Evolutionary conservation across 2,888 invertebrate species (phyloP), one percentile per base, ranked within the genome.

Genomic region (Neria commutata): DNA sequence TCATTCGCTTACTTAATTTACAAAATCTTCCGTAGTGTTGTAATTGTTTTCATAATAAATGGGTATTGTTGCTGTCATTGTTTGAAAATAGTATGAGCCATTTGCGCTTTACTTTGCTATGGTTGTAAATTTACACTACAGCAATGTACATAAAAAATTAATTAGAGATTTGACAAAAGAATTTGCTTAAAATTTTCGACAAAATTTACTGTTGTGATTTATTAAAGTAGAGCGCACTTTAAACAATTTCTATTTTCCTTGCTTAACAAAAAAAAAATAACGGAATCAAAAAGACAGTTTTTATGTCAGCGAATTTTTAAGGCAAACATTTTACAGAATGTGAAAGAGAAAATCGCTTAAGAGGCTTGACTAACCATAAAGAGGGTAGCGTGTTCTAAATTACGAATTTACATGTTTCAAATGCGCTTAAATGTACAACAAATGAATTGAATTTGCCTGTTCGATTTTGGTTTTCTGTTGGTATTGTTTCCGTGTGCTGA

Each of bases 351-450:
- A 37, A 3, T n/a, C n/a, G n/a, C n/a, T n/a, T n/a, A n/a, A n/a
- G n/a, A n/a, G n/a, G n/a, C n/a, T n/a, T n/a, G n/a, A n/a, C n/a
- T n/a, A n/a, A n/a, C n/a, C n/a, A n/a, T n/a, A n/a, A n/a, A n/a
- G 29, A 29, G 11, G 11, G 5, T 5, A 37, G 37, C 37, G n/a
- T n/a, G n/a, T n/a, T 37, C n/a, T 14, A 5, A 37, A 37, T 37
- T 37, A 37, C n/a, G n/a, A 29, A 37, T 37, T 37, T 37, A 37
- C 5, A 37, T 58, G 54, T 50, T 57, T 50, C 49, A 50, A 58
- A 58, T 54, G 45, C 29, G 58, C 58, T 58, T 58, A 58, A 58
- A 58, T 58, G 49, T 58, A 58, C 50, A 54, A 58, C 48, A 58
- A 58, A 40, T 47, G 53, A 48, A 58, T 58, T 23, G 48, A 58